Percentiles rank a stretch among this genome's conserved stretches.
phyloP scores from a whole-genome alignment of 2,888 invertebrate genomes.

The Callyntrura sp. region DNA sequence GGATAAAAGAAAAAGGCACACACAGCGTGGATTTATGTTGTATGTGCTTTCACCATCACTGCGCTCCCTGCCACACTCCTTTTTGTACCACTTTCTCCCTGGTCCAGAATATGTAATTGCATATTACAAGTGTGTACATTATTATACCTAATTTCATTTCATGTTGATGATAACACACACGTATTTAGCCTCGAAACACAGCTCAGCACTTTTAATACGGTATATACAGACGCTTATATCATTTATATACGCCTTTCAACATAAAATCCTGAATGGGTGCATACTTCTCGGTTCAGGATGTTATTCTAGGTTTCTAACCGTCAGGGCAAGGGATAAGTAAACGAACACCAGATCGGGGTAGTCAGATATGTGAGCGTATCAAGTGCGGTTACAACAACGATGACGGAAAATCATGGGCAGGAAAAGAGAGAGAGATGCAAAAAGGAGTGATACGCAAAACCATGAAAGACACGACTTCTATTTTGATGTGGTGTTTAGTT shows the following conservation, averaged over 20 bases:
- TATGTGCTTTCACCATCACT: conserved; percentile 2
- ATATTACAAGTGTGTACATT: conserved; percentile 43
- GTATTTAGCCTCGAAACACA: conserved; percentile 19
- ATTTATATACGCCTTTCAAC: neutral
- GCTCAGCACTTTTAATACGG: neutral
- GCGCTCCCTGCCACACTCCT: neutral
- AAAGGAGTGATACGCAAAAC: conserved; percentile 46
- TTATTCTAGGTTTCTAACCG: neutral
- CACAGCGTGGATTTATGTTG: conserved; percentile 64
- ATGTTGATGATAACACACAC: conserved; percentile 51
- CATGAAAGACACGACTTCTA: conserved; percentile 47
- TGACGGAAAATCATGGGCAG: conserved; percentile 36
- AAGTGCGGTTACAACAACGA: conserved; percentile 30
- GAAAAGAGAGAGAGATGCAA: neutral
- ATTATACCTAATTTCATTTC: conserved; percentile 48
- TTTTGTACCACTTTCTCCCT: conserved; percentile 22
- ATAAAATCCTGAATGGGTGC: conserved; percentile 11
- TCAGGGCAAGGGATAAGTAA: neutral
- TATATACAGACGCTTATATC: neutral
- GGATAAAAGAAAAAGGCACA: conserved; percentile 30
- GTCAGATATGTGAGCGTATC: neutral
- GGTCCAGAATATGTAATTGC: conserved; percentile 57
- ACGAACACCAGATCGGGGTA: neutral
- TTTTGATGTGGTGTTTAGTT: conserved; percentile 51
- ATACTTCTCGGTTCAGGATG: conserved; percentile 2